Percentiles rank a stretch among this genome's conserved stretches.
Evolutionary conservation across 2,888 invertebrate genomes (phyloP).

Genomic region (Drosophila maculinotata): DNA sequence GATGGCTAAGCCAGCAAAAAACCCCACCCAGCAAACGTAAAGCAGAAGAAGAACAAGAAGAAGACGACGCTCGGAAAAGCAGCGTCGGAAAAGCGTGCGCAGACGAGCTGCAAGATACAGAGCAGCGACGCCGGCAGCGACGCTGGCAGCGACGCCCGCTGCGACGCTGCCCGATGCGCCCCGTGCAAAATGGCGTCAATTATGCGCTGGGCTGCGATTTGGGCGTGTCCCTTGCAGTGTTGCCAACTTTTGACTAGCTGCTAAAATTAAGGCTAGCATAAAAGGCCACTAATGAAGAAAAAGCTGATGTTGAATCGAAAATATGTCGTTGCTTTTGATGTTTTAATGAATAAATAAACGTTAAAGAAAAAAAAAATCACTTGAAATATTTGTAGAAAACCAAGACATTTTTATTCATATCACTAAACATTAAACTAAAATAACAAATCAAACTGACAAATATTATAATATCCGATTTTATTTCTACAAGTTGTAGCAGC

Average conservation of each 20-base stretch:
- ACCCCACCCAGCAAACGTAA: conserved; percentile 55
- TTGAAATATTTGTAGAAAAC: too few relatives aligned
- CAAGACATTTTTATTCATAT: too few relatives aligned
- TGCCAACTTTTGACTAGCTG: background rate
- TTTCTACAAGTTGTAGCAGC: too few relatives aligned
- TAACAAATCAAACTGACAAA: too few relatives aligned
- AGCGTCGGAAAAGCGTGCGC: conserved; percentile 61
- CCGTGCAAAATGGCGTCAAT: conserved; percentile 72
- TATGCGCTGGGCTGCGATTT: conserved; percentile 50
- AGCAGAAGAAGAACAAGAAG: conserved; percentile 29
- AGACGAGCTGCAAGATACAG: conserved; percentile 50
- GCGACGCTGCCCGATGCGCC: conserved; percentile 29
- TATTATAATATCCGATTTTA: too few relatives aligned
- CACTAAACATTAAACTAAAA: too few relatives aligned
- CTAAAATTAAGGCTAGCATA: background rate
- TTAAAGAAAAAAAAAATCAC: too few relatives aligned
- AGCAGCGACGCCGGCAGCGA: conserved; percentile 22
- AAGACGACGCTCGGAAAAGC: conserved; percentile 37
- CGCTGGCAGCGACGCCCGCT: conserved; percentile 22
- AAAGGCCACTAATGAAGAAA: background rate
- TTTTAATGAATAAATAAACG: too few relatives aligned
- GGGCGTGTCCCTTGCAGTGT: conserved; percentile 60
- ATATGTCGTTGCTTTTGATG: too few relatives aligned
- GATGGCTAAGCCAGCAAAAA: conserved; percentile 29
- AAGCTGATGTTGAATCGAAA: too few relatives aligned